phyloP scores from a whole-genome alignment of 2,797 vertebrate genomes.

The Luscinia megarhynchos region DNA sequence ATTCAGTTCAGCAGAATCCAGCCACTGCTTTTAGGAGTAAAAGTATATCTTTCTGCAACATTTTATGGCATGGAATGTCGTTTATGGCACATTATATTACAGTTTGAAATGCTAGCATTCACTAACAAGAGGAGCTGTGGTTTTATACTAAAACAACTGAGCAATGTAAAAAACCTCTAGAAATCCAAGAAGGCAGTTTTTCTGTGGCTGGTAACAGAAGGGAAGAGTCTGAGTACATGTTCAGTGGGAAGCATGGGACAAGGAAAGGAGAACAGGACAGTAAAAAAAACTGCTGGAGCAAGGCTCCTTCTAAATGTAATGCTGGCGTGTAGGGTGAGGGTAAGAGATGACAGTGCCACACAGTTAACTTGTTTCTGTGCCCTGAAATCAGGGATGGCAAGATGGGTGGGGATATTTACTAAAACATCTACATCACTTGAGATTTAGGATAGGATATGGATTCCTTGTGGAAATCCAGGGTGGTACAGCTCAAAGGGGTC shows the following conservation, averaged over 20 bases:
- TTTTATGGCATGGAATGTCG: conserved; percentile 69
- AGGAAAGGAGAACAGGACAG: background rate
- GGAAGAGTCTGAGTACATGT: background rate
- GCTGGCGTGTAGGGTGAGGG: rapidly evolving
- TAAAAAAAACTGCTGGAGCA: background rate
- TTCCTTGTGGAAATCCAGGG: background rate
- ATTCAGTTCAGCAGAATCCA: conserved; percentile 68
- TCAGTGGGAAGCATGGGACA: background rate
- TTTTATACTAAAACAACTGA: conserved; percentile 38
- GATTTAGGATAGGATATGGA: background rate
- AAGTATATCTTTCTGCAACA: conserved; percentile 77
- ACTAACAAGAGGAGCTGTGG: conserved; percentile 35
- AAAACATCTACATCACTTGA: background rate
- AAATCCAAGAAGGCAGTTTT: conserved; percentile 22
- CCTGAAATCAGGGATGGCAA: background rate
- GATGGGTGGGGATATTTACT: background rate
- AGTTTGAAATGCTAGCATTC: conserved; percentile 54
- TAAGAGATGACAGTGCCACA: background rate
- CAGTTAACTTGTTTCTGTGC: background rate
- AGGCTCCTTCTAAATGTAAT: background rate
- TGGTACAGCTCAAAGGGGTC: background rate
- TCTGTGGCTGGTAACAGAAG: background rate
- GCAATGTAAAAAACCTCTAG: background rate
- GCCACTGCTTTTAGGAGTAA: conserved; percentile 65
- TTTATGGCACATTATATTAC: conserved; percentile 72